Evolutionary conservation across 2,888 invertebrate genomes (phyloP), one percentile per base, ranked within the genome.

Genomic region (Drosophila paramelanica): DNA sequence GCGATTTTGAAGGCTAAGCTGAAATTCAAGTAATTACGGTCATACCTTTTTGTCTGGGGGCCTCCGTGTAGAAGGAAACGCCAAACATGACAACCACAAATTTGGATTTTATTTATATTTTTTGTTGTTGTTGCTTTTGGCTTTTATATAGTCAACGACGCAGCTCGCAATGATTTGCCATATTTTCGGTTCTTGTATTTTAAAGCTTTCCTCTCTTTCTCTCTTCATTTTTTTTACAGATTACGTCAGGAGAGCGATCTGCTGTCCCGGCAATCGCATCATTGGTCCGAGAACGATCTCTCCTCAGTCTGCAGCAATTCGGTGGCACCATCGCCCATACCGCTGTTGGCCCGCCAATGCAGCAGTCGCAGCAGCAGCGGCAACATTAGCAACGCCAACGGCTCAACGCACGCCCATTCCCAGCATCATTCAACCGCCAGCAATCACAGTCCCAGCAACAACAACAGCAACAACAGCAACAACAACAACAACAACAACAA

Each of bases 181-280:
- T 68, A 53, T 36, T 56, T 38, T 38, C 39, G 43, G 25, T 46
- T 55, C 52, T 43, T 13, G 36, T 36, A 5, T 10, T 8, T 27
- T 58, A 43, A 49, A 25, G 20, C 20, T n/a, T 17, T 5, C 8
- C 6, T 31, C 27, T 27, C 5, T 41, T 20, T 51, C 33, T 43
- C 38, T 46, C 14, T 52, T 11, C 11, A 8, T 45, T 31, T 38
- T 7, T n/a, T 25, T 41, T 14, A 45, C 39, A 93, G 93, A 88
- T 89, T 93, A 83, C 93, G 93, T 77, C 93, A 93, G 86, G 93
- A 93, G 81, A 92, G 92, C 77, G 93, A 93, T 70, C 78, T 93
- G 76, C 67, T 93, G 76, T 93, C 92, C 67, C 90, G 93, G 47
- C 92, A 92, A 74, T 91, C 93, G 53, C 92, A 91, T 86, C 92